These are phyloP conservation scores for Aphelocoma coerulescens DNA, from an alignment of 2,113 vertebrate genomes.

Conservation along the genomic window DNA sequence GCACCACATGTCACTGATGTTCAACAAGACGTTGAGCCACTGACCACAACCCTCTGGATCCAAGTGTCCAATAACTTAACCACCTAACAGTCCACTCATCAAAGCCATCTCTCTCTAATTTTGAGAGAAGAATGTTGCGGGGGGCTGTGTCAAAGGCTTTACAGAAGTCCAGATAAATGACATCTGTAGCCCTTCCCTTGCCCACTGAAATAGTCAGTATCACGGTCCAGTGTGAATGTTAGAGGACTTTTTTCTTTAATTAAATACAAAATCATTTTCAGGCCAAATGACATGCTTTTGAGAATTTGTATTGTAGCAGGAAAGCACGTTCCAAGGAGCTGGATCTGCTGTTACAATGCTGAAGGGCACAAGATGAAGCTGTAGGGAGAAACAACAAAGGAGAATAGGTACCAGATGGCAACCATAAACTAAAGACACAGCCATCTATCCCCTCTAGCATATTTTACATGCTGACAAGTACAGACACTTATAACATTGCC, in stretches of 20 bases:
- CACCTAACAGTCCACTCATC: not conserved
- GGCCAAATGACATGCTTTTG: not conserved
- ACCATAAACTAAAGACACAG: not conserved
- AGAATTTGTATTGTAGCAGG: not conserved
- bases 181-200: not conserved
- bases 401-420: constrained; percentile 22
- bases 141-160: not conserved
- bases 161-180: not conserved
- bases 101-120: not conserved
- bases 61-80: no score
- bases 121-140: not conserved
- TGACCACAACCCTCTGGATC: not conserved
- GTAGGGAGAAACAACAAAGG: not conserved
- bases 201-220: not conserved
- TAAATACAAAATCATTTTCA: not conserved
- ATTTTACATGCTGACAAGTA: not conserved
- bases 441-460: not conserved
- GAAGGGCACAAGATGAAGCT: not conserved
- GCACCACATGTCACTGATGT: not conserved
- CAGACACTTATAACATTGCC: not conserved
- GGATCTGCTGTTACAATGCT: not conserved
- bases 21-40: not conserved
- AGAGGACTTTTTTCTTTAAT: not conserved
- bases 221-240: not conserved
- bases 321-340: not conserved